These are phyloP conservation scores for Octodon degus DNA, from an alignment of 2,113 vertebrate species.

Conservation along the genomic window DNA sequence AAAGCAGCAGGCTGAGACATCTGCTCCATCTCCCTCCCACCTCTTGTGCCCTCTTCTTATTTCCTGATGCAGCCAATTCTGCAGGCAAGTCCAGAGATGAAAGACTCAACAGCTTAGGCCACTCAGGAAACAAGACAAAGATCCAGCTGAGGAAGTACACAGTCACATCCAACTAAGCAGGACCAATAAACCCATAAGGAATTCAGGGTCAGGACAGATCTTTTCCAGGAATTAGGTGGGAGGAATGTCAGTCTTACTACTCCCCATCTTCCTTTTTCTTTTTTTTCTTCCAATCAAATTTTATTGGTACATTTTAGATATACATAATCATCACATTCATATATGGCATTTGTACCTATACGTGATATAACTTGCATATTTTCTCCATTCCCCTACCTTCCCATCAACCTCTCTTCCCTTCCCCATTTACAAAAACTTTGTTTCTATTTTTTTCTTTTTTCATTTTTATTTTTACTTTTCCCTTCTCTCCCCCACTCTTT, in stretches of 20 bases:
- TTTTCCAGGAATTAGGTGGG: background rate
- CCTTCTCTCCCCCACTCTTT: background rate
- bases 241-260: background rate
- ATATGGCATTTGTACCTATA: background rate
- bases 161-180: background rate
- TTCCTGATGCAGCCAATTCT: background rate
- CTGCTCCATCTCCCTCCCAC: background rate
- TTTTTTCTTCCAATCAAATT: too few species aligned
- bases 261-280: background rate
- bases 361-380: background rate
- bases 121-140: background rate
- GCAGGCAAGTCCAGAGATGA: background rate
- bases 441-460: background rate
- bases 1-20: background rate
- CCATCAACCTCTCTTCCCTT: background rate
- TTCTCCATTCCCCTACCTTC: background rate
- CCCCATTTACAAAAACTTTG: background rate
- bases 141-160: background rate
- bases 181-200: background rate
- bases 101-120: background rate
- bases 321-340: background rate
- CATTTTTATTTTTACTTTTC: background rate
- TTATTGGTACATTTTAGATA: background rate
- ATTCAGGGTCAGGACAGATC: background rate
- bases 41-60: background rate